These are phyloP conservation scores for Galbula dea DNA, from an alignment of 2,113 vertebrate species.

Conservation along the genomic window DNA sequence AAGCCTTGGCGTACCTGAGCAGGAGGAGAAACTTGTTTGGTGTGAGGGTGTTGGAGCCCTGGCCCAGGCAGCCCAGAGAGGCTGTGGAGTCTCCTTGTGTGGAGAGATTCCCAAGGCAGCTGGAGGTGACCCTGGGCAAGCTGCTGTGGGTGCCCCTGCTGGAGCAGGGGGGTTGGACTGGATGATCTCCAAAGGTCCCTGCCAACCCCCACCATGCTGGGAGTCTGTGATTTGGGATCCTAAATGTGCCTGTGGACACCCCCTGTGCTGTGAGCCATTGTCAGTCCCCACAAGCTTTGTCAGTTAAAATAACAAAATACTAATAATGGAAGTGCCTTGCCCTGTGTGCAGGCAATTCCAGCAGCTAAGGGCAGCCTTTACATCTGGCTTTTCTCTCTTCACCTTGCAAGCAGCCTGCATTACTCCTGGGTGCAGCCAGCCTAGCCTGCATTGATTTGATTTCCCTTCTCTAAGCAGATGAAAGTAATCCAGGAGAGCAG, in stretches of 20 bases:
- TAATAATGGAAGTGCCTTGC: too few species aligned
- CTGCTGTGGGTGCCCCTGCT: too few species aligned
- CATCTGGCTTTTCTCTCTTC: not conserved
- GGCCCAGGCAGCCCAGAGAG: too few species aligned
- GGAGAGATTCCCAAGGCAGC: too few species aligned
- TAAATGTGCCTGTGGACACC: not conserved
- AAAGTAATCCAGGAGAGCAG: conserved; percentile 66
- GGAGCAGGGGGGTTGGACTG: too few species aligned
- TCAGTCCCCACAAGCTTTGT: not conserved
- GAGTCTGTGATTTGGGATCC: not conserved
- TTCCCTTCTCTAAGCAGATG: conserved; percentile 64
- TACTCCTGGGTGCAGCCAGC: conserved; percentile 32
- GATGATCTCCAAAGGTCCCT: too few species aligned
- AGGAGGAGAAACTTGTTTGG: too few species aligned
- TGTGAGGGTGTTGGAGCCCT: too few species aligned
- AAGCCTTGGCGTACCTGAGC: not conserved
- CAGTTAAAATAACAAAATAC: too few species aligned
- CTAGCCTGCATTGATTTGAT: conserved; percentile 57
- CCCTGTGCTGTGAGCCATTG: not conserved
- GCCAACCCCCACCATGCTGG: too few species aligned
- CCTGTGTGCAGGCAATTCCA: not conserved
- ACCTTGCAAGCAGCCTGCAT: conserved; percentile 20
- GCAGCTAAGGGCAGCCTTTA: not conserved
- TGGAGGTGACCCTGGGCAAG: too few species aligned
- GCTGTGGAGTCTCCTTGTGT: too few species aligned